These are phyloP conservation scores for Brassicogethes aeneus DNA, from an alignment of 2,888 invertebrate species.

Conservation along the genomic window DNA sequence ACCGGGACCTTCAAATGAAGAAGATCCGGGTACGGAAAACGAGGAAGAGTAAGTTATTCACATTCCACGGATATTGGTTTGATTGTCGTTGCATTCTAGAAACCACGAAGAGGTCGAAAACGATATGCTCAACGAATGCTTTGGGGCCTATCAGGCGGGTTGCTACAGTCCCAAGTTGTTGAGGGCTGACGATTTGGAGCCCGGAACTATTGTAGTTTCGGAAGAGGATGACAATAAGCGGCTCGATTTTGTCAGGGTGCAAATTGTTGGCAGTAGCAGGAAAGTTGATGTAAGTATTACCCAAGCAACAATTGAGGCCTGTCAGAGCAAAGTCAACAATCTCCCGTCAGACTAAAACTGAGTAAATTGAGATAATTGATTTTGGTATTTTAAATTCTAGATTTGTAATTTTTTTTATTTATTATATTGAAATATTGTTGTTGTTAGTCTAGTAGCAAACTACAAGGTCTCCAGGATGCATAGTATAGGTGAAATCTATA, in stretches of 20 bases:
- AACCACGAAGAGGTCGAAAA: conserved; percentile 43
- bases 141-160: conserved; percentile 67
- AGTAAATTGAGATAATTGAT: no score
- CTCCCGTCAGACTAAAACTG: no score
- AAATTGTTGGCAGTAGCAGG: conserved; percentile 52
- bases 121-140: conserved; percentile 46
- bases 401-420: no score
- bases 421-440: no score
- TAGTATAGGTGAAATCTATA: no score
- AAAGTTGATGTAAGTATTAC: conserved; percentile 44
- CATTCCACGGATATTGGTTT: no score
- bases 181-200: conserved; percentile 53
- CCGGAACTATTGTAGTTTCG: conserved; percentile 66
- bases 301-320: no score
- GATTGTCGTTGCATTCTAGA: no score
- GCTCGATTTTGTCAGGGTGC: conserved; percentile 62
- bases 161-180: conserved; percentile 77
- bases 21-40: conserved; percentile 14
- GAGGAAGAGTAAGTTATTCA: conserved; percentile 33
- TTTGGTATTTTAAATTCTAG: no score
- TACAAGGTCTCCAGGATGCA: no score
- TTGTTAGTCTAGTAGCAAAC: no score
- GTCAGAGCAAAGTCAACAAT: no score
- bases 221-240: conserved; percentile 69
- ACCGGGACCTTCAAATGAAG: conserved; percentile 12